Evolutionary conservation across 2,888 invertebrate genomes (phyloP), one percentile per base, ranked within the genome.

Genomic region (Acrobeloides nanus): DNA sequence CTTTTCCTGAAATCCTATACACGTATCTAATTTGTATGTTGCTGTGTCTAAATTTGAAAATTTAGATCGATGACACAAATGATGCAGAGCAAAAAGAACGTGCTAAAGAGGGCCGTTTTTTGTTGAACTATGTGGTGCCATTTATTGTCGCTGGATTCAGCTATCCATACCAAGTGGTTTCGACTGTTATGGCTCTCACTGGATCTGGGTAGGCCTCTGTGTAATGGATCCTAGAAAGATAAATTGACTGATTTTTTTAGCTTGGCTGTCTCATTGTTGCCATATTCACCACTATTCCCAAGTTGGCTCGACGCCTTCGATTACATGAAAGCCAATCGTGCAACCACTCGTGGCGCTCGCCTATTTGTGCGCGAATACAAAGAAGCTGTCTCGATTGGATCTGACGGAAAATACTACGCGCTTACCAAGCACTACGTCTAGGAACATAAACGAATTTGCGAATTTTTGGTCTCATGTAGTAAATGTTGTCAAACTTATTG

Each of bases 121-220:
- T 62, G 47, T 42, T 63, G 25, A 47, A 57, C 20, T 56, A 60
- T 71, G 73, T 72, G 60, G 61, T 76, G 81, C 73, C 79, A 81
- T 85, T 89, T 75, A 77, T 88, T 42, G 85, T 86, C 49, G 82
- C 85, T 54, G 84, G 87, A 46, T 72, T 88, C 54, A 84, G 88
- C n/a, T 93, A 95, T 76, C 92, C 92, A 18, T 83, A 90, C 74
- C 83, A 84, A 74, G 85, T 93, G 50, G 88, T 90, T 1, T 84
- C 87, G 10, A 86, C 87, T 49, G 86, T 89, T 68, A 89, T 90
- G 86, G 82, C 84, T 50, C 85, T 90, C 8, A 84, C 84, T 51
- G 84, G 86, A 51, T 84, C 84, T 15, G 83, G 82, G 80, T 82
- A 73, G n/a, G n/a, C n/a, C n/a, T n/a, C n/a, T n/a, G n/a, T n/a